These are phyloP conservation scores for Pocillopora damicornis DNA, from an alignment of 64 coral and sea anemone genomes.

Conservation along the genomic window DNA sequence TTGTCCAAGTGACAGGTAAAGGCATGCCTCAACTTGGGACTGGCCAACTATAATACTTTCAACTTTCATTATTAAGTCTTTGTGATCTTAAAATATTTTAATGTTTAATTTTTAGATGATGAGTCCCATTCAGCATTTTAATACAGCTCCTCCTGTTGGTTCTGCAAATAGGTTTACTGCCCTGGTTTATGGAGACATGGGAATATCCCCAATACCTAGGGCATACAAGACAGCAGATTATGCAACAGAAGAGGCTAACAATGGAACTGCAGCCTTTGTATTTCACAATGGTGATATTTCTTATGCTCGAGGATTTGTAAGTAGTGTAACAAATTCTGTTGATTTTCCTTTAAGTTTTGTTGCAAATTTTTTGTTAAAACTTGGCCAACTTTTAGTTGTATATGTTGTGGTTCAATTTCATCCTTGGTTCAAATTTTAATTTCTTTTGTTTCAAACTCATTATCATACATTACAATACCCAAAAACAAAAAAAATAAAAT, in stretches of 20 bases:
- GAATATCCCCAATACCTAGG: conserved; percentile 51
- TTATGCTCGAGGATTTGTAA: conserved; percentile 84
- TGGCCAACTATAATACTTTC: too few relatives aligned
- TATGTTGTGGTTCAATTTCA: too few relatives aligned
- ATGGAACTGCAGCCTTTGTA: conserved; percentile 54
- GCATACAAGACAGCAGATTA: conserved; percentile 65
- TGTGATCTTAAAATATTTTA: background rate
- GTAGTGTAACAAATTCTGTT: background rate
- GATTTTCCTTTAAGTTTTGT: too few relatives aligned
- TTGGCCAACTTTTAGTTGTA: too few relatives aligned
- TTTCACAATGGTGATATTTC: conserved; percentile 78
- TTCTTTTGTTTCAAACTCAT: too few relatives aligned
- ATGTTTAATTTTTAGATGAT: conserved; percentile 49
- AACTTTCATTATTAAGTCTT: too few relatives aligned
- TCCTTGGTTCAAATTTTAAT: too few relatives aligned
- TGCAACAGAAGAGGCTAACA: conserved; percentile 50
- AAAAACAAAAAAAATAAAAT: too few relatives aligned
- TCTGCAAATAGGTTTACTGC: conserved; percentile 67
- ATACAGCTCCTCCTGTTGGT: conserved; percentile 41
- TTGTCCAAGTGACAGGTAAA: too few relatives aligned
- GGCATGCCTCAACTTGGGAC: too few relatives aligned
- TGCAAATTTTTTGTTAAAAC: too few relatives aligned
- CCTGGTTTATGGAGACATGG: conserved; percentile 87
- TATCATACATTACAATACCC: too few relatives aligned
- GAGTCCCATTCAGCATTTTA: conserved; percentile 60